These are phyloP conservation scores for Spilosoma lubricipeda DNA, from an alignment of 2,888 invertebrate species.

Conservation along the genomic window DNA sequence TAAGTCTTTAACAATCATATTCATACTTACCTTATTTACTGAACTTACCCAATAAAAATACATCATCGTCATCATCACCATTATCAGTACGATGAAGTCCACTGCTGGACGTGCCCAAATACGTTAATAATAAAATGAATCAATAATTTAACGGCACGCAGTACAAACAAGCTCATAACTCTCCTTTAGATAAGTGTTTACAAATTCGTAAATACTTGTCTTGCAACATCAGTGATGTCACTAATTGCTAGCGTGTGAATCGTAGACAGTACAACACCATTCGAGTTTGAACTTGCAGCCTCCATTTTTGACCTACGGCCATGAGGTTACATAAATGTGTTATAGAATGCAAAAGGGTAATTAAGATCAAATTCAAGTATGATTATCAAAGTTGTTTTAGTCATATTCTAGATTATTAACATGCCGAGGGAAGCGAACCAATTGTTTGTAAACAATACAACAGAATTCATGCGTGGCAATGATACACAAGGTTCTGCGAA, in stretches of 20 bases:
- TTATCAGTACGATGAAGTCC: too few relatives aligned
- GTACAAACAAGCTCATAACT: not conserved
- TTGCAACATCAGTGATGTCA: not conserved
- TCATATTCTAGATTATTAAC: not conserved
- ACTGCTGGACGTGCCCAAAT: too few relatives aligned
- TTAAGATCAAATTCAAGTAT: not conserved
- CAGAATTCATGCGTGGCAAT: constrained; percentile 21
- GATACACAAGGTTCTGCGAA: constrained; percentile 44
- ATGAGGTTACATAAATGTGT: not conserved
- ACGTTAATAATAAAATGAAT: too few relatives aligned
- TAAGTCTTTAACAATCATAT: not conserved
- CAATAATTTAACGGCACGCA: too few relatives aligned
- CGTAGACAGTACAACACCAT: not conserved
- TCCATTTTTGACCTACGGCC: not conserved
- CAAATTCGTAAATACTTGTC: not conserved
- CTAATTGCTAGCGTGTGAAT: not conserved
- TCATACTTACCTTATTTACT: too few relatives aligned
- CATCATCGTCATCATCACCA: too few relatives aligned
- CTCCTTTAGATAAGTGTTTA: not conserved
- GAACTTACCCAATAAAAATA: too few relatives aligned
- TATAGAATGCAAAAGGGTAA: not conserved
- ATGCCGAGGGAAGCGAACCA: constrained; percentile 8
- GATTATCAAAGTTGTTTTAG: constrained; percentile 1
- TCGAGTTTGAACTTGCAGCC: not conserved
- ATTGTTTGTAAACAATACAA: constrained; percentile 18